phyloP scores from a whole-genome alignment of 2,888 invertebrate genomes.

The Carterocephalus palaemon region DNA sequence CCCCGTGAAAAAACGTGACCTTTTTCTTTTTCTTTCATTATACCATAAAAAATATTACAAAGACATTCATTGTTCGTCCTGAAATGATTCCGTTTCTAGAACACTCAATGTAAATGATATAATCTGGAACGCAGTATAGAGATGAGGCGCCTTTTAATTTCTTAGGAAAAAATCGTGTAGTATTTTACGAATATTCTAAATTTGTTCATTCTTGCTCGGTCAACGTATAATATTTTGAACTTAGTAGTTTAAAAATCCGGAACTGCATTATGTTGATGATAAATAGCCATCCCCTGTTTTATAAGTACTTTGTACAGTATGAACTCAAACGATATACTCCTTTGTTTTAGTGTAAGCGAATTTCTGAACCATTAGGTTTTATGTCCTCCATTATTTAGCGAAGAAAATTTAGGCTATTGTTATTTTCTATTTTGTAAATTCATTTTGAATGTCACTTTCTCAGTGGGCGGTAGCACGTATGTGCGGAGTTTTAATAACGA shows the following conservation, averaged over 20 bases:
- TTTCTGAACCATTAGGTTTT: neutral
- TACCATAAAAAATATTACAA: slow-evolving; percentile 4
- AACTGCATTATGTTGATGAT: too few relatives aligned
- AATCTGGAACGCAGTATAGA: neutral
- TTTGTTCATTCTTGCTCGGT: too few relatives aligned
- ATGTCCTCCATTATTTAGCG: neutral
- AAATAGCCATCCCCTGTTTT: too few relatives aligned
- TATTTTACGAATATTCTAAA: too few relatives aligned
- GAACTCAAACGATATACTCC: neutral
- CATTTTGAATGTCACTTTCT: slow-evolving; percentile 1
- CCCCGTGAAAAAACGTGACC: slow-evolving; percentile 2
- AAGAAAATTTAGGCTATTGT: neutral
- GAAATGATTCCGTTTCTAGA: slow-evolving; percentile 4
- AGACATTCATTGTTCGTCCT: slow-evolving; percentile 8
- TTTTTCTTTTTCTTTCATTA: slow-evolving; percentile 4
- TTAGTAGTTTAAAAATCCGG: neutral
- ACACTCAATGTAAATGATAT: slow-evolving; percentile 4
- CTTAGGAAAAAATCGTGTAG: too few relatives aligned
- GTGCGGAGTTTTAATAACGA: slow-evolving; percentile 54
- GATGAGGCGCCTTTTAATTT: neutral
- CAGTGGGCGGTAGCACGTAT: slow-evolving; percentile 24
- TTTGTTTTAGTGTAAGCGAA: neutral
- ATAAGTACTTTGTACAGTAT: too few relatives aligned
- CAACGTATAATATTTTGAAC: too few relatives aligned
- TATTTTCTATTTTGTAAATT: slow-evolving; percentile 4